Conservation (phyloP, 2,888 invertebrate genomes). For the Hirtodrosophila confusa region DNA sequence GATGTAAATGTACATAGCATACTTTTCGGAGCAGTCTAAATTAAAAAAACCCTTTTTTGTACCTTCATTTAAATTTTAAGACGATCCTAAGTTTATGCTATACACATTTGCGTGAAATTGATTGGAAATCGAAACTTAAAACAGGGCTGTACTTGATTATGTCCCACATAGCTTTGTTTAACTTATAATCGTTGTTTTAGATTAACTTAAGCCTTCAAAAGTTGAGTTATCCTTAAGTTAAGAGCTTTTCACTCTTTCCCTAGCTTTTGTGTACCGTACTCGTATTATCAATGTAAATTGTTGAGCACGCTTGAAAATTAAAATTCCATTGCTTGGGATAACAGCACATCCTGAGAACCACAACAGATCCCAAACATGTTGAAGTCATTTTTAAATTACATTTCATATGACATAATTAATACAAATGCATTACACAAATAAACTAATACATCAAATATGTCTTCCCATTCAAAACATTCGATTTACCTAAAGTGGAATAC, state of each 20-base stretch:
- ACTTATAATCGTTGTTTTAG: conserved; percentile 7
- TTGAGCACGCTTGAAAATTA: conserved; percentile 33
- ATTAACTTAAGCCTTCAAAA: too few relatives aligned
- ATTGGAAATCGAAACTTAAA: too few relatives aligned
- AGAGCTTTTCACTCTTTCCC: conserved; percentile 12
- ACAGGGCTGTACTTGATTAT: too few relatives aligned
- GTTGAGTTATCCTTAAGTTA: neutral
- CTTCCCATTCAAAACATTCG: neutral
- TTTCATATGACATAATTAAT: conserved; percentile 4
- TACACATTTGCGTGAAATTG: too few relatives aligned
- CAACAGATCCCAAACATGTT: conserved; percentile 11
- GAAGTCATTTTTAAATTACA: conserved; percentile 7
- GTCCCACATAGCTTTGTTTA: conserved; percentile 3
- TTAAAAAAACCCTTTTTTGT: too few relatives aligned
- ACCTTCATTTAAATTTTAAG: too few relatives aligned
- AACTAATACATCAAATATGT: neutral
- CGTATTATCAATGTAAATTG: conserved; percentile 26
- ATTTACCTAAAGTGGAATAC: neutral
- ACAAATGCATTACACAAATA: conserved; percentile 13
- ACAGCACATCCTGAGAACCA: conserved; percentile 16
- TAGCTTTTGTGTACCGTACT: conserved; percentile 19
- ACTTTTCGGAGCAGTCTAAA: too few relatives aligned
- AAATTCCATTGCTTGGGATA: conserved; percentile 26
- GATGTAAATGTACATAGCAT: too few relatives aligned
- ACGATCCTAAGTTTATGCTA: too few relatives aligned